Evolutionary conservation across 2,797 vertebrate species (phyloP), one percentile per base, ranked within the genome.

Genomic region (Luscinia luscinia): DNA sequence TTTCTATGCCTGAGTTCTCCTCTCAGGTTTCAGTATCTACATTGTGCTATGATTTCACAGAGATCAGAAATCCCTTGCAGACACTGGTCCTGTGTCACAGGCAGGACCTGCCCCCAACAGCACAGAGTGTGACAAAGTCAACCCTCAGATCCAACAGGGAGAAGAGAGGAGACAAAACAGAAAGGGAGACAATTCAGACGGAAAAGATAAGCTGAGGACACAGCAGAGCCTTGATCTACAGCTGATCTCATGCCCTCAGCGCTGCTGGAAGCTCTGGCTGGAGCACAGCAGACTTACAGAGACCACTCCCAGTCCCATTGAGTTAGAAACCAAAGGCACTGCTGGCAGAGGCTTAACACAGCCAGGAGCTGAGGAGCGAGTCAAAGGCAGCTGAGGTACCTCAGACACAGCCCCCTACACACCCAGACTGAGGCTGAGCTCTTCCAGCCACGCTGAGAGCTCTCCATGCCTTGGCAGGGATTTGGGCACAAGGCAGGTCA

Each of bases 71-170:
- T 43, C 64, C 69, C 43, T 73, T 17, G 51, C 55, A 54, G 81
- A 49, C 67, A 9, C 21, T 0, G 0, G 16, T 22, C 32, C 36
- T 38, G 4, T 13, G 32, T 14, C 9, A 9, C 82, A 20, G 13
- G 54, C 55, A n/a, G 34, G 13, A 46, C 20, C 2, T n/a, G 55
- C 73, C 64, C 67, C 26, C 34, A 63, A 6, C 41, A 41, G 74
- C 43, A 36, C 18, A 1, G 30, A 54, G 20, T 1, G 34, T 22
- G 24, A 72, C 11, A 49, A 46, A 81, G 57, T 4, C 69, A 78
- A 1, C 6, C 40, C 72, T 51, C 70, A 55, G 16, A 41, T 21
- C 40, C 15, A 34, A 30, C n/a, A 45, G 18, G 12, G 22, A 78
- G 27, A 55, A 45, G 67, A 70, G 8, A 74, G 36, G 54, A n/a